phyloP scores from a whole-genome alignment of 2,888 invertebrate species.

The Nemurella pictetii region DNA sequence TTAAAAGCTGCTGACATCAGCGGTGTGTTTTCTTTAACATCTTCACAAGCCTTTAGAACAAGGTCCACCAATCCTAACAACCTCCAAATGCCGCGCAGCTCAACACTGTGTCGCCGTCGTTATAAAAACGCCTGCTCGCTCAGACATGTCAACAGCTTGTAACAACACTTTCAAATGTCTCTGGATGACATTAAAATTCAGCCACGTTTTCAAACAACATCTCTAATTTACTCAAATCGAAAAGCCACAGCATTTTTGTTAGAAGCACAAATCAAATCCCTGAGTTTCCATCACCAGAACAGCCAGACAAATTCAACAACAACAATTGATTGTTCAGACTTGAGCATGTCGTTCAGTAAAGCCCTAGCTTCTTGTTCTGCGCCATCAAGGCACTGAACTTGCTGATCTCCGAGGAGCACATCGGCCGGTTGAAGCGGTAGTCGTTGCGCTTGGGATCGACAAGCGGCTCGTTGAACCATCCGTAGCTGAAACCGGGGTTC shows the following conservation, averaged over 20 bases:
- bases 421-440: background rate
- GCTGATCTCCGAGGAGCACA: background rate
- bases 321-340: too few relatives aligned
- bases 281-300: too few relatives aligned
- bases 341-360: too few relatives aligned
- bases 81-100: background rate
- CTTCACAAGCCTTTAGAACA: background rate
- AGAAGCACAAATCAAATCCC: too few relatives aligned
- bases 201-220: too few relatives aligned
- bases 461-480: constrained; percentile 28
- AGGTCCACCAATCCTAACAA: background rate
- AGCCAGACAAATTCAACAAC: too few relatives aligned
- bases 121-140: background rate
- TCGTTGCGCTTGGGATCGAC: background rate
- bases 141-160: too few relatives aligned
- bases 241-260: too few relatives aligned
- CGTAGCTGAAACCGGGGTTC: background rate
- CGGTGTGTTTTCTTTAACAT: background rate
- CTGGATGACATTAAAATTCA: too few relatives aligned
- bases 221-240: too few relatives aligned
- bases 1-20: background rate
- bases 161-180: too few relatives aligned
- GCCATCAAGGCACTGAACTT: background rate
- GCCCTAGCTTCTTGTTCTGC: background rate
- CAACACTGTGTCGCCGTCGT: background rate